Conservation (phyloP, 2,113 vertebrate species). For the Oryzias melastigma region DNA sequence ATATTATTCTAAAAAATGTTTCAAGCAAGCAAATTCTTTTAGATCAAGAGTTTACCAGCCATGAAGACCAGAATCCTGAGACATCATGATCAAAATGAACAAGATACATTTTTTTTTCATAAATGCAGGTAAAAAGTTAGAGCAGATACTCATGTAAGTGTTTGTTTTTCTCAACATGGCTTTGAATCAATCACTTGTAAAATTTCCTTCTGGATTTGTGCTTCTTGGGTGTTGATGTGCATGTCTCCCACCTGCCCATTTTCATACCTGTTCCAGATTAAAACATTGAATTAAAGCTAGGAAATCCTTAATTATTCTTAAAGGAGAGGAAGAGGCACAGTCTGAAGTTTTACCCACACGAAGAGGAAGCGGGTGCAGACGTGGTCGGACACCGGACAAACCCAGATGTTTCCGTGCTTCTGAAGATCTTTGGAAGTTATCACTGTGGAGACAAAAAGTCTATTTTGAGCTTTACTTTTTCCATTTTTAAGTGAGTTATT, state of each 20-base stretch:
- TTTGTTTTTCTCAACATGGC: slow-evolving; percentile 37
- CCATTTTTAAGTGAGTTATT: not conserved
- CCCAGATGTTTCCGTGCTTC: slow-evolving; percentile 96
- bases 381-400: slow-evolving; percentile 90
- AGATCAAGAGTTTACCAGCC: too few species aligned
- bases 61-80: too few species aligned
- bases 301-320: not conserved
- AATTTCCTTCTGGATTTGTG: slow-evolving; percentile 91
- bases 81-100: too few species aligned
- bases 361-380: slow-evolving; percentile 98
- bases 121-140: not conserved
- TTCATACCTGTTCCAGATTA: slow-evolving; percentile 84
- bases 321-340: too few species aligned
- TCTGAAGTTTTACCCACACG: slow-evolving; percentile 82
- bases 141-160: not conserved
- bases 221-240: slow-evolving; percentile 95
- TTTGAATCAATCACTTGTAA: slow-evolving; percentile 89
- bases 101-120: too few species aligned
- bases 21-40: too few species aligned
- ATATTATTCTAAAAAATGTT: too few species aligned
- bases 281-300: not conserved
- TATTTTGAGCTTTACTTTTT: not conserved
- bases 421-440: slow-evolving; percentile 95
- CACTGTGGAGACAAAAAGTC: slow-evolving; percentile 72
- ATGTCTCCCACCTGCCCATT: slow-evolving; percentile 94